phyloP scores from a whole-genome alignment of 1,140 invertebrate genomes.

The Maniola jurtina region DNA sequence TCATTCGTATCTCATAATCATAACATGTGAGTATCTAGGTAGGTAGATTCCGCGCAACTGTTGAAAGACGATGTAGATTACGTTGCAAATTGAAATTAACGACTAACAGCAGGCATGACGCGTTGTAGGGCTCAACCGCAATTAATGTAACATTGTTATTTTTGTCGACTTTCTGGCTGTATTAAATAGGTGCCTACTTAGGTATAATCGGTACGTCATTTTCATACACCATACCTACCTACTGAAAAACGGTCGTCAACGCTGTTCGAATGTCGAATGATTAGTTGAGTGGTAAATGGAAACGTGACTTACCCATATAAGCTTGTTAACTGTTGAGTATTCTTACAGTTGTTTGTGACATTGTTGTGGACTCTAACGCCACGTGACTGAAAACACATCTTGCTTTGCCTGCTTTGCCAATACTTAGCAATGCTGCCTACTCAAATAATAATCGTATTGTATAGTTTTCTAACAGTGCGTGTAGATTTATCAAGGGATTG shows the following conservation, averaged over 20 bases:
- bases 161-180: no score
- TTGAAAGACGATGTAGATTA: slow-evolving; percentile 11
- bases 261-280: slow-evolving; percentile 29
- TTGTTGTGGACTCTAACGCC: slow-evolving; percentile 43
- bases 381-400: slow-evolving; percentile 35
- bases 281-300: slow-evolving; percentile 41
- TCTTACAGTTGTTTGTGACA: slow-evolving; percentile 42
- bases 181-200: not conserved
- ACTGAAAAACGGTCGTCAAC: slow-evolving; percentile 14
- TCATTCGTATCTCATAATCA: slow-evolving; percentile 12
- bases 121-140: not conserved
- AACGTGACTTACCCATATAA: slow-evolving; percentile 53
- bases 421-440: slow-evolving; percentile 4
- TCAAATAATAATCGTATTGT: slow-evolving; percentile 31
- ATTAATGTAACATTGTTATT: not conserved
- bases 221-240: slow-evolving; percentile 2
- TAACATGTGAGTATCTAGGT: not conserved
- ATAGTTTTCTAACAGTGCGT: slow-evolving; percentile 48
- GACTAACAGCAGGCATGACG: not conserved
- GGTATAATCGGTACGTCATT: not conserved
- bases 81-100: slow-evolving; percentile 16
- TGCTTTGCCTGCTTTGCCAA: not conserved
- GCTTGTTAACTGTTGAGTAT: slow-evolving; percentile 50
- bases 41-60: not conserved
- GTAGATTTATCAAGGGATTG: slow-evolving; percentile 67